Evolutionary conservation across 2,888 invertebrate species (phyloP), one percentile per base, ranked within the genome.

Genomic region (Halocaridina rubra): DNA sequence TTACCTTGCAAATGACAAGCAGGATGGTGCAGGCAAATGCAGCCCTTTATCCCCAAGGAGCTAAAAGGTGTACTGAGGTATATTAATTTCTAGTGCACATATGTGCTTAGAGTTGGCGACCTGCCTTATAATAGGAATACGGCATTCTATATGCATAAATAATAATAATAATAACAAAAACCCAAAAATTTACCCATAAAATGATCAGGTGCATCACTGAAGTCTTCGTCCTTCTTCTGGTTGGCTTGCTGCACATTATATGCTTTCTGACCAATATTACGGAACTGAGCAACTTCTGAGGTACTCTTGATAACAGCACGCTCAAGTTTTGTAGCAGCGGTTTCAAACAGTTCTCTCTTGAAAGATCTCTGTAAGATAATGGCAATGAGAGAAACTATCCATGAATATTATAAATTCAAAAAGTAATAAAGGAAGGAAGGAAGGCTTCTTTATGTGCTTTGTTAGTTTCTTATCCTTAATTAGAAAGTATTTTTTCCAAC

Each of bases 161-260:
- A n/a, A n/a, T n/a, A n/a, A n/a, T n/a, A n/a, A n/a, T n/a, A n/a
- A n/a, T n/a, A n/a, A n/a, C n/a, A n/a, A n/a, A n/a, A n/a, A n/a
- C n/a, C n/a, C n/a, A n/a, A n/a, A n/a, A n/a, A n/a, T n/a, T 86
- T 88, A 93, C 93, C 93, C 91, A 95, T 94, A 91, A 98, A 98
- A 91, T 98, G 98, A 89, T 98, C 98, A 0, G 98, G 98, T 53
- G 98, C 97, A 91, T 98, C 98, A 27, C 96, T 97, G 90, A 95
- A 96, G 92, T 98, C 98, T 89, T 97, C 95, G 90, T 97, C 98
- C 88, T 94, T 94, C 89, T 96, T 95, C 91, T 95, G 94, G 91
- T 98, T 98, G 88, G 92, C 90, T 1, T 94, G 93, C 88, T 97
- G 95, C 89, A 95, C 93, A 89, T 95, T 94, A 64, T 91, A 90